Conservation (phyloP, 1,140 invertebrate species). For the Drosophila nannoptera region DNA sequence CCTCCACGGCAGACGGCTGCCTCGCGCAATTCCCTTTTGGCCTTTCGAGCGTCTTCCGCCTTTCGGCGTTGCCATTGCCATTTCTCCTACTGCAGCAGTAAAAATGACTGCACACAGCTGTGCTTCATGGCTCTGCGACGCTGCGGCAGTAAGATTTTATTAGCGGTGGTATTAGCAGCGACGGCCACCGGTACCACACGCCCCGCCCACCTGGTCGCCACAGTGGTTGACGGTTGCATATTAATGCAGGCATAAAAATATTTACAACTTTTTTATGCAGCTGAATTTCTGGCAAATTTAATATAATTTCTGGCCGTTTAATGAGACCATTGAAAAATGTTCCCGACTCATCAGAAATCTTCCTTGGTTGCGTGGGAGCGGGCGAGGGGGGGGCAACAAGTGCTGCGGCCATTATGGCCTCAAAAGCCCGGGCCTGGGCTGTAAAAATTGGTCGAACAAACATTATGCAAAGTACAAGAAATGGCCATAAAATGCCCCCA, state of each 20-base stretch:
- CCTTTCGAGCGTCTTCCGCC: slow-evolving; percentile 39
- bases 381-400: slow-evolving; percentile 43
- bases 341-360: slow-evolving; percentile 50
- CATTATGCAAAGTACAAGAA: slow-evolving; percentile 64
- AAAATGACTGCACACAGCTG: slow-evolving; percentile 77
- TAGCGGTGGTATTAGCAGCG: slow-evolving; percentile 75
- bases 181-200: slow-evolving; percentile 36
- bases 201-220: slow-evolving; percentile 16
- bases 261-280: slow-evolving; percentile 77
- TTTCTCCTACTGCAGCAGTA: slow-evolving; percentile 64
- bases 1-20: not conserved
- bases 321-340: slow-evolving; percentile 72
- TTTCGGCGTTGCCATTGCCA: slow-evolving; percentile 20
- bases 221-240: slow-evolving; percentile 75
- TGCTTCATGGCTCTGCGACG: slow-evolving; percentile 69
- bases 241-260: slow-evolving; percentile 77
- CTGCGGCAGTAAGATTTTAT: slow-evolving; percentile 76
- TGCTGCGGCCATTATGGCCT: slow-evolving; percentile 55
- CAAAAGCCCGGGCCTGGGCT: slow-evolving; percentile 30
- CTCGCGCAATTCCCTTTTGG: slow-evolving; percentile 28
- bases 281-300: slow-evolving; percentile 64
- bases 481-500: slow-evolving; percentile 42
- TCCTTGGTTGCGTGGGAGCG: not conserved
- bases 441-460: slow-evolving; percentile 66
- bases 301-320: slow-evolving; percentile 77